Conservation (phyloP, 2,797 vertebrate species). For the Onychomys leucogaster region DNA sequence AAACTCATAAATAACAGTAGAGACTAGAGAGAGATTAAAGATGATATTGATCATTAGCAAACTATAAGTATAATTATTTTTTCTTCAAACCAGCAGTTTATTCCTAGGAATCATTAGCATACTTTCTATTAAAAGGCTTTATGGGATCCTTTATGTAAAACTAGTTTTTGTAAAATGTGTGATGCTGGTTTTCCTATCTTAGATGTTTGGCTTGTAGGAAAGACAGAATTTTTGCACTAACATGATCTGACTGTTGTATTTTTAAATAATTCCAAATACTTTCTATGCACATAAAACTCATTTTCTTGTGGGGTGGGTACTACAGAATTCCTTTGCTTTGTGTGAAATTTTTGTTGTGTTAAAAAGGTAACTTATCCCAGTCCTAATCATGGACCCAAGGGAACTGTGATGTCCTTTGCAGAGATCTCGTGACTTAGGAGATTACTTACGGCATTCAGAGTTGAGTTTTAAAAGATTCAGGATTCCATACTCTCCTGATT, state of each 20-base stretch:
- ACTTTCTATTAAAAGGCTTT: neutral
- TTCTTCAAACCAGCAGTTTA: neutral
- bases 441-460: constrained; percentile 14
- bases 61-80: neutral
- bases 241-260: neutral
- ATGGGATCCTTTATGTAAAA: neutral
- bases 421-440: neutral
- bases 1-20: neutral
- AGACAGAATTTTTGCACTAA: constrained; percentile 28
- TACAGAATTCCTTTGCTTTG: constrained; percentile 18
- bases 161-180: constrained; percentile 30
- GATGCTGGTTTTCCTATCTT: constrained; percentile 17
- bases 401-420: neutral
- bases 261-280: constrained; percentile 60
- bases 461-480: constrained; percentile 44
- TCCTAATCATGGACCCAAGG: neutral
- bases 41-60: neutral
- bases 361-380: neutral
- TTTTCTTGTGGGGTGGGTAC: neutral
- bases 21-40: neutral
- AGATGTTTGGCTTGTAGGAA: constrained; percentile 28
- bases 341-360: constrained; percentile 16
- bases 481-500: neutral
- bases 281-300: constrained; percentile 30
- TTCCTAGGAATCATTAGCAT: neutral